Evolutionary conservation across 2,888 invertebrate genomes (phyloP), one percentile per base, ranked within the genome.

Genomic region (Hyles lineata): DNA sequence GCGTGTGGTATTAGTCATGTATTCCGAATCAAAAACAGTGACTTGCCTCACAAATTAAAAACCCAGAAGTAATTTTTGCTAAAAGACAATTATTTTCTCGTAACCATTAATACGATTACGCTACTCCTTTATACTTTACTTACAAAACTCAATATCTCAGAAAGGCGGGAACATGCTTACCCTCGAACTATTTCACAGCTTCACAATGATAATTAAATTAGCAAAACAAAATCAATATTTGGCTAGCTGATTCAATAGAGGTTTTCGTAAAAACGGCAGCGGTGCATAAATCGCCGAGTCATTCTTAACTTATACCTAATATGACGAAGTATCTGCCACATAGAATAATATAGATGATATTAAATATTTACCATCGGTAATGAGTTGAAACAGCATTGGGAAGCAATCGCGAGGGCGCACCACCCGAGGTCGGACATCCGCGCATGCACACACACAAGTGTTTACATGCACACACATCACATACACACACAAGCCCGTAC

Each of bases 341-440:
- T 70, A 25, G 29, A 23, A 69, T 29, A 29, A 17, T 69, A 9
- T 25, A 43, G 35, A 25, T 63, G 6, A 63, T 35, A 25, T 63
- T 63, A 63, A 52, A 52, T 70, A 52, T 52, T 70, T 25, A 52
- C 52, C 19, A 70, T 43, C 29, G 52, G 19, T 70, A 70, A 70
- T 70, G 52, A 70, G 29, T 25, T 23, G 55, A 55, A n/a, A 70
- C 23, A 63, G 21, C 17, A 29, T 61, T 29, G 19, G 61, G 32
- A 43, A 23, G 9, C 52, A 7, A 17, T 52, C 25, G 52, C 52
- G 1, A 25, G 25, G 52, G 69, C 69, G 69, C 69, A 19, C 43
- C 29, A 17, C 19, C 23, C 71, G 61, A 71, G 71, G 61, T 60
- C 61, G 25, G 25, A 50, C 29, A 29, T 61, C 50, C 61, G 11